phyloP scores from a whole-genome alignment of 2,888 invertebrate genomes.

The Rhagonycha fulva region DNA sequence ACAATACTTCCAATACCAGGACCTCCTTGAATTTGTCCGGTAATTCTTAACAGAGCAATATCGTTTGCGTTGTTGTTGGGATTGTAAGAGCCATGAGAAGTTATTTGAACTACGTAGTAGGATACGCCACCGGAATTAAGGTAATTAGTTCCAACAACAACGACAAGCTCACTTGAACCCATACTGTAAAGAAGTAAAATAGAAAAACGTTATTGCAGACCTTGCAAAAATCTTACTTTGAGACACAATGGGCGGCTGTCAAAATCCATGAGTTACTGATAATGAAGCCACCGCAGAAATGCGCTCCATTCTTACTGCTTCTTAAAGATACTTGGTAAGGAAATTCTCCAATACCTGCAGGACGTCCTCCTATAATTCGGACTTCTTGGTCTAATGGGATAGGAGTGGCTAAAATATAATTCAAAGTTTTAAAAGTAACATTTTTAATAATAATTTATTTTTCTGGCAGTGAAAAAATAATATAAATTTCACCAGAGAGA shows the following conservation, averaged over 20 bases:
- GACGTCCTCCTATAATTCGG: constrained; percentile 56
- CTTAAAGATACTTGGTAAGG: constrained; percentile 56
- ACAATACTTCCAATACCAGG: not conserved
- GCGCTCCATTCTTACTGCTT: constrained; percentile 46
- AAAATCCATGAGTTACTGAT: constrained; percentile 50
- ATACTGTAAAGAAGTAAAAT: not conserved
- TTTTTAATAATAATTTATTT: not conserved
- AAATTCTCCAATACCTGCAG: constrained; percentile 49
- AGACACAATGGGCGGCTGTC: constrained; percentile 59
- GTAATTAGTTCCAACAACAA: constrained; percentile 53
- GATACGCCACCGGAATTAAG: constrained; percentile 1
- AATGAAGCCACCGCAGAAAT: constrained; percentile 58
- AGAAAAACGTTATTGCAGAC: not conserved
- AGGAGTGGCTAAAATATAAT: not conserved
- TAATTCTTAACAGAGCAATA: constrained; percentile 29
- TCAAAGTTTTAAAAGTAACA: no score
- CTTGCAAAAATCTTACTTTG: constrained; percentile 45
- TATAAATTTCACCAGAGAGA: no score
- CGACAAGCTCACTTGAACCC: constrained; percentile 25
- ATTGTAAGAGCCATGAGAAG: constrained; percentile 55
- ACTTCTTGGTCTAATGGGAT: not conserved
- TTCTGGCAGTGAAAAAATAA: no score
- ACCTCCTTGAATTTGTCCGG: not conserved
- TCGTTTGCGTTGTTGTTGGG: constrained; percentile 32
- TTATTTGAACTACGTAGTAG: constrained; percentile 51